Percentiles rank a stretch among this genome's conserved stretches.
Evolutionary conservation across 2,797 vertebrate species (phyloP).

Genomic region (Coregonus suidteri): DNA sequence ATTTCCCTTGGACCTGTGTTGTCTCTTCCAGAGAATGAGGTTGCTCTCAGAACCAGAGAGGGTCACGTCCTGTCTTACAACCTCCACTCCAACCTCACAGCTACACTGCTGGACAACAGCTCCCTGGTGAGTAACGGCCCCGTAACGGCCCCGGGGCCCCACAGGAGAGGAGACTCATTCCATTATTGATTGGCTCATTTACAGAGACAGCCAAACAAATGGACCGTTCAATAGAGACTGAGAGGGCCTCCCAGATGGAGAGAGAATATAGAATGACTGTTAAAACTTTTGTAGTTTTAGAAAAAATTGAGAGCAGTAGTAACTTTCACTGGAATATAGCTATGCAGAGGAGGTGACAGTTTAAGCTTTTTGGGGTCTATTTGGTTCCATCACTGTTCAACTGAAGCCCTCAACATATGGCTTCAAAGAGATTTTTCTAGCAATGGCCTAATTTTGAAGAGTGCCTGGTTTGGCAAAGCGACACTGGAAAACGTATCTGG

Average conservation of each 20-base stretch:
- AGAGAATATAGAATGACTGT: constrained; percentile 32
- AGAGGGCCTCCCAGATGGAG: constrained; percentile 24
- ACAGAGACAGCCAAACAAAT: constrained; percentile 43
- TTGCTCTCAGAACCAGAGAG: constrained; percentile 73
- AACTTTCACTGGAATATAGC: not conserved
- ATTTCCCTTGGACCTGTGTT: constrained; percentile 6
- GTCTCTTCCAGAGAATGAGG: constrained; percentile 71
- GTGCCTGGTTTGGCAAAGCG: constrained; percentile 54
- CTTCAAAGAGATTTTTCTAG: constrained; percentile 73
- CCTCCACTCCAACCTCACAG: constrained; percentile 72
- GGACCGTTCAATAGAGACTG: constrained; percentile 20
- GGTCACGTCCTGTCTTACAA: constrained; percentile 76
- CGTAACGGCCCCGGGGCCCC: not conserved
- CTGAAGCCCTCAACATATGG: constrained; percentile 49
- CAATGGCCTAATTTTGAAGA: constrained; percentile 62
- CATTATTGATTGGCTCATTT: constrained; percentile 46
- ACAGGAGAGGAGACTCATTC: constrained; percentile 29
- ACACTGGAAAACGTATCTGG: constrained; percentile 76
- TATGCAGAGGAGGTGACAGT: constrained; percentile 45
- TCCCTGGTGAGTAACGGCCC: constrained; percentile 75
- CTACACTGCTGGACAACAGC: constrained; percentile 78
- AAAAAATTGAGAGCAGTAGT: constrained; percentile 34
- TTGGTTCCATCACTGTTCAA: constrained; percentile 39
- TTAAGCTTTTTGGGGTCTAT: constrained; percentile 33
- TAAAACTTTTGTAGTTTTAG: constrained; percentile 36